Percentiles rank a stretch among this genome's conserved stretches.
These are phyloP conservation scores for Papilio elwesi DNA, from an alignment of 2,888 invertebrate genomes.

Conservation along the genomic window DNA sequence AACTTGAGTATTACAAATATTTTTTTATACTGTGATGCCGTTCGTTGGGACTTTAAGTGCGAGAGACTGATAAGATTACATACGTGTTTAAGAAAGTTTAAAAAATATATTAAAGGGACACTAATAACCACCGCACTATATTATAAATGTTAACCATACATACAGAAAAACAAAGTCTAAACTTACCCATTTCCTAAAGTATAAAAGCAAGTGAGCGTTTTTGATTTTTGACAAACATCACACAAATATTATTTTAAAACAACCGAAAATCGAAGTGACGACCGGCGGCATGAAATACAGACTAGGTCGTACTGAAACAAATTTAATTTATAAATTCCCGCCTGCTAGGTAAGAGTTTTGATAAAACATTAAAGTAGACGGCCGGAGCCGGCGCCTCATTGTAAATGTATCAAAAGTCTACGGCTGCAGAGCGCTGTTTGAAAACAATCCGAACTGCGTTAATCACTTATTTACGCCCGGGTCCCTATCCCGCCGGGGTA, in stretches of 20 bases:
- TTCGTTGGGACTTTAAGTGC: too few relatives aligned
- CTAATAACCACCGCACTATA: too few relatives aligned
- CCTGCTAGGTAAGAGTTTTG: constrained; percentile 56
- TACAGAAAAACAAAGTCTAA: too few relatives aligned
- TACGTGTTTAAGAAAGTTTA: too few relatives aligned
- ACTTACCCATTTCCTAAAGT: too few relatives aligned
- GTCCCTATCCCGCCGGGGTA: constrained; percentile 74
- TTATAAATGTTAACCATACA: too few relatives aligned
- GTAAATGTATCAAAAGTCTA: constrained; percentile 77
- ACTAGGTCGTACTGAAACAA: constrained; percentile 9
- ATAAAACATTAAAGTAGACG: constrained; percentile 62
- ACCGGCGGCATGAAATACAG: background rate
- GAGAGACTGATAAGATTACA: too few relatives aligned
- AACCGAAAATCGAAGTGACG: background rate
- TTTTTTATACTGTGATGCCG: too few relatives aligned
- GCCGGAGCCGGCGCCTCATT: constrained; percentile 62
- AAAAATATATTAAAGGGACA: too few relatives aligned
- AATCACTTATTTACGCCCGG: constrained; percentile 82
- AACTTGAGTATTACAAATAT: too few relatives aligned
- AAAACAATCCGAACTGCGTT: constrained; percentile 83
- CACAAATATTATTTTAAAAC: background rate
- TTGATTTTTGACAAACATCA: too few relatives aligned
- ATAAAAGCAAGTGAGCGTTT: too few relatives aligned
- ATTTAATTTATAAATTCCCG: constrained; percentile 20
- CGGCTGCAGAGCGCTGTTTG: constrained; percentile 68